These are phyloP conservation scores for Forpus xanthops DNA, from an alignment of 2,797 vertebrate genomes.

Conservation along the genomic window DNA sequence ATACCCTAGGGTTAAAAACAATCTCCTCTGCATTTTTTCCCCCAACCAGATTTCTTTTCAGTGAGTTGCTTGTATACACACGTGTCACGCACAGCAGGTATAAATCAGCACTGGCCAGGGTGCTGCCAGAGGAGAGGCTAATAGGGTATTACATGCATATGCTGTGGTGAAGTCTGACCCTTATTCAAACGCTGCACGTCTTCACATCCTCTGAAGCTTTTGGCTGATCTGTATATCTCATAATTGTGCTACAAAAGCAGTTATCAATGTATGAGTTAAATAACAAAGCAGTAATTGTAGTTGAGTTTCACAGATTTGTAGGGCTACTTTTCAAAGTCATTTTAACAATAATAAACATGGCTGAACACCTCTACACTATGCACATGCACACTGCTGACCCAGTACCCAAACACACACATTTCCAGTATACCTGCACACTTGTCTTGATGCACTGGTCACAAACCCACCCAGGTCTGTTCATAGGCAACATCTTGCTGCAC, in stretches of 20 bases:
- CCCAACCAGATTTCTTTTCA: background rate
- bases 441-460: background rate
- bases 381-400: background rate
- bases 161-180: background rate
- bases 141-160: background rate
- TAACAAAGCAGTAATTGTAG: background rate
- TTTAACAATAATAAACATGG: background rate
- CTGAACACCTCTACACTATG: accelerated
- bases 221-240: background rate
- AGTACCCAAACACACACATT: background rate
- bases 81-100: background rate
- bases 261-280: background rate
- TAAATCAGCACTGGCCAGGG: background rate
- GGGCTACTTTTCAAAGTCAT: background rate
- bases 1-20: background rate
- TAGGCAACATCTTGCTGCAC: background rate
- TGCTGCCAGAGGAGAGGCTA: background rate
- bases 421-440: background rate
- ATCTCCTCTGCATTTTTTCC: background rate
- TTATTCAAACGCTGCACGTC: background rate
- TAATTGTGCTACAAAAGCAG: background rate
- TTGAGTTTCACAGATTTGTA: background rate
- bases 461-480: background rate
- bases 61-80: background rate
- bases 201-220: background rate